Evolutionary conservation across 2,113 vertebrate species (phyloP), one percentile per base, ranked within the genome.

Genomic region (Cinclus mexicanus): DNA sequence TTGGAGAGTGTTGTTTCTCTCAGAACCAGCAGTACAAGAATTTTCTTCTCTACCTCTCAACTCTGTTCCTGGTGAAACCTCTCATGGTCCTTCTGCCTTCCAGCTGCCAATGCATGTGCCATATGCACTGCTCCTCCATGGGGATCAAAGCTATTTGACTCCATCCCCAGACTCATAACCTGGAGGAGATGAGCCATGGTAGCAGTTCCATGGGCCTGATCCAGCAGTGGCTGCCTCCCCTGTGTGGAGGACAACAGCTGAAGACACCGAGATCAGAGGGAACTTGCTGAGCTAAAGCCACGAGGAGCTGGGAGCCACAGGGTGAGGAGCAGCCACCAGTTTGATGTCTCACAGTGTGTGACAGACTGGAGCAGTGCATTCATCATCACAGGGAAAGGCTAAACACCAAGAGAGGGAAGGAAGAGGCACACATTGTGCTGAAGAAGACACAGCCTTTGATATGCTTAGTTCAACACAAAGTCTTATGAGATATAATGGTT

Each of bases 41-140:
- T 85, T 91, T 82, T 16, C 8, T 88, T 60, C 42, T 75, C 9
- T 42, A 12, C 31, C 35, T 18, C 35, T 81, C 60, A 63, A 0
- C 33, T 35, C 16, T 5, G 70, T 83, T 74, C 13, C 31, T 74
- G 16, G 31, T 57, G 46, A n/a, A 90, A 63, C 35, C 33, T 63
- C 24, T 64, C 52, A 52, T 55, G 42, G 33, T 87, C 33, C 14
- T 50, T 83, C 57, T 76, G 37, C 44, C 37, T 39, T 74, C 44
- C 61, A 86, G 75, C 44, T 89, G 57, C 63, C 68, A 55, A 10
- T 2, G 5, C 18, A 4, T 22, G 33, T 78, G 24, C 59, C 47
- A 49, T 14, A 1, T 12, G 26, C 28, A 6, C 13, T 8, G 31
- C 3, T 3, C 53, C 37, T 87, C 65, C 31, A 1, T 4, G 0